Conservation (phyloP, 2,888 invertebrate genomes). For the Xylophagus ater region DNA sequence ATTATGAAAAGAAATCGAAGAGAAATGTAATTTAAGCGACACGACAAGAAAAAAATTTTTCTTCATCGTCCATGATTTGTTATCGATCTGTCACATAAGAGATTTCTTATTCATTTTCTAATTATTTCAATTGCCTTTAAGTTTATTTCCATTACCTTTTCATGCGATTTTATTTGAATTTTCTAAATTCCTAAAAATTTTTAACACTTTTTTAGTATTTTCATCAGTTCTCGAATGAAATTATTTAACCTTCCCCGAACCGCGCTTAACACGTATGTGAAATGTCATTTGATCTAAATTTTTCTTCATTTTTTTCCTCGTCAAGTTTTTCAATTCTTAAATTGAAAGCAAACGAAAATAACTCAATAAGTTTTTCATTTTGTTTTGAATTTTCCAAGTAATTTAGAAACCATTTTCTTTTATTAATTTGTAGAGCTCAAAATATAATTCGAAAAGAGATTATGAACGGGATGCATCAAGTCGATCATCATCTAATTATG, state of each 20-base stretch:
- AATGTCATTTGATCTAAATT: too few species aligned
- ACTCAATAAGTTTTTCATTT: too few species aligned
- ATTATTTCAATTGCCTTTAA: not conserved
- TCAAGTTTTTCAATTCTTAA: too few species aligned
- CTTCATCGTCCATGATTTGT: slow-evolving; percentile 14
- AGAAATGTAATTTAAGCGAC: not conserved
- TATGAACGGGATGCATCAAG: slow-evolving; percentile 42
- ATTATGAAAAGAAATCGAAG: not conserved
- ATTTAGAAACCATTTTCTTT: slow-evolving; percentile 18
- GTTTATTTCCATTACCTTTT: too few species aligned
- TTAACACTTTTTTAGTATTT: too few species aligned
- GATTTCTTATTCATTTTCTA: slow-evolving; percentile 5
- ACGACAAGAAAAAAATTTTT: too few species aligned
- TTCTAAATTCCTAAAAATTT: too few species aligned
- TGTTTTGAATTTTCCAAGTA: too few species aligned
- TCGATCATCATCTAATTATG: slow-evolving; percentile 32
- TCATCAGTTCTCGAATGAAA: too few species aligned
- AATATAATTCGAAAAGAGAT: slow-evolving; percentile 69
- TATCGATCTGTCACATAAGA: slow-evolving; percentile 19
- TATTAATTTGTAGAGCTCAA: slow-evolving; percentile 50
- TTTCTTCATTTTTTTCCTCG: not conserved
- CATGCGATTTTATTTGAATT: too few species aligned
- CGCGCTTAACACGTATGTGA: too few species aligned
- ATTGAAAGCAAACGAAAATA: too few species aligned
- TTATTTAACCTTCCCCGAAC: slow-evolving; percentile 2